Percentiles rank a stretch among this genome's conserved stretches.
Evolutionary conservation across 2,888 invertebrate genomes (phyloP).

Genomic region (Arrhopalites spinosus): DNA sequence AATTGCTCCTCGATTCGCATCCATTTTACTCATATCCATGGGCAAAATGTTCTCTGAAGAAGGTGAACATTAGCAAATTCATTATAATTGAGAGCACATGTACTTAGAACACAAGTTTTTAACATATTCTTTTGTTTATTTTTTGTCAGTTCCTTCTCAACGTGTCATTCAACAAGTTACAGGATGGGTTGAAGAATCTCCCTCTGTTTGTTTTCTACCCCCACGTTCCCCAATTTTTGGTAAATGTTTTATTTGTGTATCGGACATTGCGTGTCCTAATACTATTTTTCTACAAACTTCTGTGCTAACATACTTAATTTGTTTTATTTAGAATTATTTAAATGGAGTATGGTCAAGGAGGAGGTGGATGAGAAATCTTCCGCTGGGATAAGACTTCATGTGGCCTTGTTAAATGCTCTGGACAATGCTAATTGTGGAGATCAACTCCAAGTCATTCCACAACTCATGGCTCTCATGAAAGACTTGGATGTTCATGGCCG

Average conservation of each 20-base stretch:
- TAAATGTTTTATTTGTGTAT: constrained; percentile 30
- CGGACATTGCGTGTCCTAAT: neutral
- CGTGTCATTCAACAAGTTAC: constrained; percentile 46
- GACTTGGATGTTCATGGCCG: neutral
- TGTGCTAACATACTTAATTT: neutral
- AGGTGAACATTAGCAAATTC: neutral
- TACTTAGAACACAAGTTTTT: neutral
- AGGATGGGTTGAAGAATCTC: constrained; percentile 49
- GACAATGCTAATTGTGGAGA: constrained; percentile 50
- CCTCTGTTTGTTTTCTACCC: constrained; percentile 51
- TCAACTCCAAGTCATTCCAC: constrained; percentile 54
- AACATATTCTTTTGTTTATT: neutral
- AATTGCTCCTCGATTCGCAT: neutral
- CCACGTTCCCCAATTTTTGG: constrained; percentile 54
- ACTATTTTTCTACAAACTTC: neutral
- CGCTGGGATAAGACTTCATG: constrained; percentile 40
- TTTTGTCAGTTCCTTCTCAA: constrained; percentile 44
- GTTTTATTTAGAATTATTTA: constrained; percentile 49
- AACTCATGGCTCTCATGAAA: constrained; percentile 40
- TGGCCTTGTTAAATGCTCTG: constrained; percentile 49
- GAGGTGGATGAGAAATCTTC: constrained; percentile 38
- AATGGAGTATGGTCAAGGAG: constrained; percentile 47
- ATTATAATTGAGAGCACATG: too few species aligned
- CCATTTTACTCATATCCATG: neutral
- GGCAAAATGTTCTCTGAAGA: neutral